A percentile compares a stretch with the other conserved stretches of the same genome.
phyloP scores from a whole-genome alignment of 1,140 invertebrate genomes.

The Trichogramma pretiosum region DNA sequence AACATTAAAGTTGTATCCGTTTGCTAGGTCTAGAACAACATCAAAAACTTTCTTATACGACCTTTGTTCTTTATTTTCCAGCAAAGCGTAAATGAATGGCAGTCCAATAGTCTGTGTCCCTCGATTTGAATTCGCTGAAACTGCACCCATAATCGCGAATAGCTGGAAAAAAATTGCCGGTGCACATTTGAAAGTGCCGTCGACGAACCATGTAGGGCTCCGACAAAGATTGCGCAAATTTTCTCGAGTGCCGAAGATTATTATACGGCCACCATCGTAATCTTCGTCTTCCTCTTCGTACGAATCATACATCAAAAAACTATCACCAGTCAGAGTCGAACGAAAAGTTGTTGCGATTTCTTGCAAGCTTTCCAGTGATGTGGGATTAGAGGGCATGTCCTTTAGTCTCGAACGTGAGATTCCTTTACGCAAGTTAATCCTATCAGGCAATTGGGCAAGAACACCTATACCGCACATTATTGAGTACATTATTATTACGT shows the following conservation, averaged over 20 bases:
- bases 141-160: constrained; percentile 3
- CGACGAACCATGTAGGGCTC: not conserved
- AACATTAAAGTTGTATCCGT: too few species aligned
- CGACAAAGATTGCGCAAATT: constrained; percentile 1
- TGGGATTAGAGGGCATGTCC: not conserved
- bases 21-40: too few species aligned
- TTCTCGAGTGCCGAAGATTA: not conserved
- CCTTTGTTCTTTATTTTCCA: constrained; percentile 5
- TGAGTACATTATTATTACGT: too few species aligned
- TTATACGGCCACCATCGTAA: not conserved
- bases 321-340: not conserved
- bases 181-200: constrained; percentile 6
- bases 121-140: too few species aligned
- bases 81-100: constrained; percentile 11
- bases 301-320: not conserved
- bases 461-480: too few species aligned
- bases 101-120: constrained; percentile 3
- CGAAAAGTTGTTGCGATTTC: not conserved
- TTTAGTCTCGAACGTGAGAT: not conserved
- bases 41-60: constrained; percentile 11
- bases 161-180: constrained; percentile 12
- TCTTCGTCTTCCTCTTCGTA: not conserved
- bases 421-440: not conserved
- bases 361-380: not conserved
- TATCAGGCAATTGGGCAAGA: not conserved